phyloP scores from a whole-genome alignment of 2,113 vertebrate genomes.

The Xiphorhynchus elegans region DNA sequence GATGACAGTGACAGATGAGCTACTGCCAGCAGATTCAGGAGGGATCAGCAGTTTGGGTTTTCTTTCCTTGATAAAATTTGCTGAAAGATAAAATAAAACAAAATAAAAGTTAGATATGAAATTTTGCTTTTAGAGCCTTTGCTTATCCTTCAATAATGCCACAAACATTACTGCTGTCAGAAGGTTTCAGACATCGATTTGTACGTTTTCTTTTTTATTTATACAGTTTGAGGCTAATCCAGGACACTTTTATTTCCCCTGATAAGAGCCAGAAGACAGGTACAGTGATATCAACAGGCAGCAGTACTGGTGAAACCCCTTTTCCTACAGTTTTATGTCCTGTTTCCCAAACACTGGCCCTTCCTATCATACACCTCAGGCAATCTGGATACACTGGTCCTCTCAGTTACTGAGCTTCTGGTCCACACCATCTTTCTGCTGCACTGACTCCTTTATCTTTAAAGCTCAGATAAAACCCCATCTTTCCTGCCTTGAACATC shows the following conservation, averaged over 20 bases:
- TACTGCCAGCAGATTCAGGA: slow-evolving; percentile 69
- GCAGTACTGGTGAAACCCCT: neutral
- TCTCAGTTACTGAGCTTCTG: neutral
- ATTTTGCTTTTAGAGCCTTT: neutral
- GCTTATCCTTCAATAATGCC: neutral
- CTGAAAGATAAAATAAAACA: slow-evolving; percentile 63
- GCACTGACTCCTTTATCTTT: neutral
- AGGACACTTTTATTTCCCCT: neutral
- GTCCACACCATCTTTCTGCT: neutral
- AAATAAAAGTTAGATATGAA: neutral
- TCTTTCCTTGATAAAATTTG: slow-evolving; percentile 88
- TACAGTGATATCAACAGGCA: neutral
- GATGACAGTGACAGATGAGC: slow-evolving; percentile 78
- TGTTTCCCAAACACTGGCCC: neutral
- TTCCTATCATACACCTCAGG: neutral
- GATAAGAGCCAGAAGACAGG: neutral
- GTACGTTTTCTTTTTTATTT: neutral
- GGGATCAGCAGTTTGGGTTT: slow-evolving; percentile 86
- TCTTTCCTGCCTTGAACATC: neutral
- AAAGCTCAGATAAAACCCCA: neutral
- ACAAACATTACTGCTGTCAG: neutral
- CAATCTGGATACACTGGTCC: neutral
- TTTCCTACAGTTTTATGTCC: neutral
- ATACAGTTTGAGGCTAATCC: neutral
- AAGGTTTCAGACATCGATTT: neutral